These are phyloP conservation scores for Penaeus vannamei DNA, from an alignment of 1,140 invertebrate species.

Conservation along the genomic window DNA sequence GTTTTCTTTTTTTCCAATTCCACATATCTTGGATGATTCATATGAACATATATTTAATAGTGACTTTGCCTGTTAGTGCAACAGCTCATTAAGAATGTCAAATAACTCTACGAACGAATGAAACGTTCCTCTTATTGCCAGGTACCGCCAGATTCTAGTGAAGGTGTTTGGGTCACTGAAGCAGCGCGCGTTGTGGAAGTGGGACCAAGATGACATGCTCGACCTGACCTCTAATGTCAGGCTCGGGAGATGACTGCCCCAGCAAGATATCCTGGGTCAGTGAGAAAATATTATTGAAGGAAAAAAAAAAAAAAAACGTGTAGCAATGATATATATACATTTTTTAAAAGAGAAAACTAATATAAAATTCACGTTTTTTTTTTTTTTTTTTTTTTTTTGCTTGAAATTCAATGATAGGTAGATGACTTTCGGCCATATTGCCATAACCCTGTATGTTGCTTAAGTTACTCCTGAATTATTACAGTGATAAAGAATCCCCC, in stretches of 20 bases:
- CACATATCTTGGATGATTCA: too few relatives aligned
- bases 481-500: too few relatives aligned
- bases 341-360: too few relatives aligned
- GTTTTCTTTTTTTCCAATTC: background rate
- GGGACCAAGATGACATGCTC: slow-evolving; percentile 63
- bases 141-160: slow-evolving; percentile 51
- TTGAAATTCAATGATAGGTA: too few relatives aligned
- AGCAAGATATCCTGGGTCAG: slow-evolving; percentile 67
- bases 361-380: too few relatives aligned
- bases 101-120: background rate
- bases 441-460: background rate
- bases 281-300: background rate
- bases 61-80: too few relatives aligned
- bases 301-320: background rate
- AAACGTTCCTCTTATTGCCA: background rate
- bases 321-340: too few relatives aligned
- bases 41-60: too few relatives aligned
- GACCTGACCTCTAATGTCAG: slow-evolving; percentile 65
- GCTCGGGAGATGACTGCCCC: slow-evolving; percentile 67
- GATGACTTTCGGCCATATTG: too few relatives aligned
- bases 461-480: too few relatives aligned
- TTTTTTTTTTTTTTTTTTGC: too few relatives aligned
- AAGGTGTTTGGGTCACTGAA: slow-evolving; percentile 59
- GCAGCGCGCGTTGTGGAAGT: slow-evolving; percentile 67
- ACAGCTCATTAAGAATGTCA: background rate